Evolutionary conservation across 2,888 invertebrate species (phyloP).

Genomic region (Drosophila pseudotakahashii): DNA sequence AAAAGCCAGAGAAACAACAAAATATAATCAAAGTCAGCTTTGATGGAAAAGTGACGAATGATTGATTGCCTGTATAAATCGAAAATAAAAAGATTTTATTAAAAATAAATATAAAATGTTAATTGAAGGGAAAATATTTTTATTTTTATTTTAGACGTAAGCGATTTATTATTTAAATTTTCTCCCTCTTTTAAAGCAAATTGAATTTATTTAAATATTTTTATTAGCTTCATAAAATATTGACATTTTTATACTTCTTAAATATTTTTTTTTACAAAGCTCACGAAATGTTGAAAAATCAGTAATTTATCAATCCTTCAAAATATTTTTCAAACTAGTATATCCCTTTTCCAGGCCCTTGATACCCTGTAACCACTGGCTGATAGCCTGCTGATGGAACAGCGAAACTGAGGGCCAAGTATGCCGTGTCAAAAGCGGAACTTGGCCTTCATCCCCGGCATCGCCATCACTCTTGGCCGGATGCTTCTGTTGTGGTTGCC

Average conservation of each 20-base stretch:
- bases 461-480: slow-evolving; percentile 37
- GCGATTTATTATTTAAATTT: no score
- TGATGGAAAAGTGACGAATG: neutral
- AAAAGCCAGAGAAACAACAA: slow-evolving; percentile 40
- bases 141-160: no score
- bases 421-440: slow-evolving; percentile 39
- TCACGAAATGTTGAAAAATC: no score
- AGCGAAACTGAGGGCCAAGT: slow-evolving; percentile 14
- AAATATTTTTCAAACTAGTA: no score
- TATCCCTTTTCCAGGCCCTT: neutral
- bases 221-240: no score
- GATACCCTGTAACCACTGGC: slow-evolving; percentile 21
- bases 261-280: no score
- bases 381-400: slow-evolving; percentile 26
- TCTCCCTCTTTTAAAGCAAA: no score
- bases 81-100: neutral
- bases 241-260: no score
- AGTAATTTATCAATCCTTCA: no score
- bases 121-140: neutral
- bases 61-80: neutral
- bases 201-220: no score
- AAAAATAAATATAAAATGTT: neutral
- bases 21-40: slow-evolving; percentile 13
- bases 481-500: slow-evolving; percentile 50
- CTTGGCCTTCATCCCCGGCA: slow-evolving; percentile 5